Percentiles rank a stretch among this genome's conserved stretches.
phyloP scores from a whole-genome alignment of 2,888 invertebrate species.

The Onthophagus sagittarius region DNA sequence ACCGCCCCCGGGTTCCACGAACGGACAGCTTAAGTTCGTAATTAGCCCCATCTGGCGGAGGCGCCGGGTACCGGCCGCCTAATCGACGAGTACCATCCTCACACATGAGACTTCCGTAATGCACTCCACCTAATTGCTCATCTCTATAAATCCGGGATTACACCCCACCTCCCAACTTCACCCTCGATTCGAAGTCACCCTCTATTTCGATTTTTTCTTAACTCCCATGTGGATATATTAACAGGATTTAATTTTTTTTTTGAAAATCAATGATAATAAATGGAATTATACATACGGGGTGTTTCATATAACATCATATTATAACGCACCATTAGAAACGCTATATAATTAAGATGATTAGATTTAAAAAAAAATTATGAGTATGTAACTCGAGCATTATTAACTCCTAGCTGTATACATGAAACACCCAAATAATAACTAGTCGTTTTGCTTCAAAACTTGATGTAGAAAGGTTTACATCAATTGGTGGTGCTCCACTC shows the following conservation, averaged over 20 bases:
- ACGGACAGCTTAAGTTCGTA: slow-evolving; percentile 46
- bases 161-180: slow-evolving; percentile 28
- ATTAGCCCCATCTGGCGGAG: slow-evolving; percentile 51
- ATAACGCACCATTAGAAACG: no score
- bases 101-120: slow-evolving; percentile 49
- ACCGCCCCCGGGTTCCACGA: slow-evolving; percentile 11
- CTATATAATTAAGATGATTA: no score
- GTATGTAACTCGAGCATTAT: no score
- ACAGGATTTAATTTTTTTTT: not conserved
- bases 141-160: slow-evolving; percentile 46
- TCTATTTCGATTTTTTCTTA: not conserved
- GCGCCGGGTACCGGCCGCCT: slow-evolving; percentile 45
- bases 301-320: no score
- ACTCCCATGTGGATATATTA: not conserved
- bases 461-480: no score
- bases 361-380: no score
- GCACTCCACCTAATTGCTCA: slow-evolving; percentile 47
- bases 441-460: no score
- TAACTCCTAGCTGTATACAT: no score
- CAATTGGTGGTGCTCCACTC: no score
- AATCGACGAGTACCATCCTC: slow-evolving; percentile 49
- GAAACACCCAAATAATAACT: no score
- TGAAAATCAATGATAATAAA: no score
- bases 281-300: no score
- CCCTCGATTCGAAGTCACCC: slow-evolving; percentile 14